Conservation (phyloP, 2,113 vertebrate genomes). For the Anguilla rostrata region DNA sequence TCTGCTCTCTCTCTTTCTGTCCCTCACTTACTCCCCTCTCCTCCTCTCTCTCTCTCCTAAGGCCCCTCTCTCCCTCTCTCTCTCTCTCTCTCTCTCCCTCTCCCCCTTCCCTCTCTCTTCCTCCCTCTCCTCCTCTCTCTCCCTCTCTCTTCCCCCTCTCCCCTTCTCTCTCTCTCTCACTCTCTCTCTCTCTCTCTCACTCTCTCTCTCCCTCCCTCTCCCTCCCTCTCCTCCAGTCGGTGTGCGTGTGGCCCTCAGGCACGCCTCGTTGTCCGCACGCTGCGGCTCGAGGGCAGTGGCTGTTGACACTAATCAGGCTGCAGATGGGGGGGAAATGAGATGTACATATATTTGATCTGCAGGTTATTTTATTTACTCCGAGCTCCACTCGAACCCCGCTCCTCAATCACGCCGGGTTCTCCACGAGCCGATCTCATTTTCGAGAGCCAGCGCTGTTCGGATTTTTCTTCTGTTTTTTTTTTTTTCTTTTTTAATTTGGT, state of each 20-base stretch:
- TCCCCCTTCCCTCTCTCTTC: conserved; percentile 38
- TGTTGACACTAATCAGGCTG: conserved; percentile 49
- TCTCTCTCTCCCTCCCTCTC: background rate
- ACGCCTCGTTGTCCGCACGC: conserved; percentile 37
- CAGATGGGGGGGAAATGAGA: conserved; percentile 48
- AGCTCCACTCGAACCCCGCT: conserved; percentile 32
- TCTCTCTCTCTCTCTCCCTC: background rate
- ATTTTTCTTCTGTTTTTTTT: conserved; percentile 11
- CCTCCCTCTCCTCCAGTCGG: background rate
- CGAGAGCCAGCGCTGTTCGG: background rate
- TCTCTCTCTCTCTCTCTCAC: background rate
- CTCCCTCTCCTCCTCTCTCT: conserved; percentile 42
- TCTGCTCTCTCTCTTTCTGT: background rate
- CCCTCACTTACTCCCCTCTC: background rate
- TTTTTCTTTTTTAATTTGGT: background rate
- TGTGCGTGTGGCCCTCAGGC: conserved; percentile 27
- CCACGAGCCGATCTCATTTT: conserved; percentile 27
- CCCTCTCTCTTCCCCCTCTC: conserved; percentile 54
- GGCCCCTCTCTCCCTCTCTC: too few relatives aligned
- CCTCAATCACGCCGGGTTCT: conserved; percentile 33
- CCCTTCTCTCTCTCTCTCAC: conserved; percentile 17
- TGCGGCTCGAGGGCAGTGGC: conserved; percentile 38
- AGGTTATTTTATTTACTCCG: conserved; percentile 48
- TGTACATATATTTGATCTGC: conserved; percentile 53
- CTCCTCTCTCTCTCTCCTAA: background rate